Conservation (phyloP, 1,140 invertebrate genomes). For the Sycophaga agraensis region DNA sequence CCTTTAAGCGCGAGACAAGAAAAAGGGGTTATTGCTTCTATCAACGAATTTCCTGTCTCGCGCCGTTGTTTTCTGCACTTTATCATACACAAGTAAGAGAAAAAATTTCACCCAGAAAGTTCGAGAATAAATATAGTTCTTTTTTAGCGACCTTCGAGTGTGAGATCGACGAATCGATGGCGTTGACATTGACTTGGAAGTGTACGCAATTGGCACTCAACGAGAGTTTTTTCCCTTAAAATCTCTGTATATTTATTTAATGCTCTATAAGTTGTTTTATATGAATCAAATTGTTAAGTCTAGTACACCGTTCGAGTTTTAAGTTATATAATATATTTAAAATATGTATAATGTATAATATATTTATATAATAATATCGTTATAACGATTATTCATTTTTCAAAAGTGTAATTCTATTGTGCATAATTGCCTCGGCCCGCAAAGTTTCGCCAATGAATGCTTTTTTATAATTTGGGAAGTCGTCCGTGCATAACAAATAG, state of each 20-base stretch:
- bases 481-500: slow-evolving; percentile 21
- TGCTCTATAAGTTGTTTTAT: slow-evolving; percentile 1
- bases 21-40: slow-evolving; percentile 27
- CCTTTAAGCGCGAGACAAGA: slow-evolving; percentile 18
- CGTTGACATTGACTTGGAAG: slow-evolving; percentile 27
- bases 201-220: slow-evolving; percentile 30
- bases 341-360: too few species aligned
- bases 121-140: slow-evolving; percentile 1
- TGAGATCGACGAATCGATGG: slow-evolving; percentile 31
- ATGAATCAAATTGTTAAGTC: slow-evolving; percentile 15
- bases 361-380: slow-evolving; percentile 13
- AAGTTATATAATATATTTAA: slow-evolving; percentile 3
- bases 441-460: too few species aligned
- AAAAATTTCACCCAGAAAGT: slow-evolving; percentile 5
- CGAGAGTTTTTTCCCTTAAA: slow-evolving; percentile 21
- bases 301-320: slow-evolving; percentile 21
- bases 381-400: slow-evolving; percentile 20
- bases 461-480: not conserved
- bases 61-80: not conserved
- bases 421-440: too few species aligned
- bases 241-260: slow-evolving; percentile 2
- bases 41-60: slow-evolving; percentile 12
- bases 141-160: slow-evolving; percentile 24
- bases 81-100: not conserved
- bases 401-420: slow-evolving; percentile 6